phyloP scores from a whole-genome alignment of 2,113 vertebrate genomes.

The Cyanocitta stelleri region DNA sequence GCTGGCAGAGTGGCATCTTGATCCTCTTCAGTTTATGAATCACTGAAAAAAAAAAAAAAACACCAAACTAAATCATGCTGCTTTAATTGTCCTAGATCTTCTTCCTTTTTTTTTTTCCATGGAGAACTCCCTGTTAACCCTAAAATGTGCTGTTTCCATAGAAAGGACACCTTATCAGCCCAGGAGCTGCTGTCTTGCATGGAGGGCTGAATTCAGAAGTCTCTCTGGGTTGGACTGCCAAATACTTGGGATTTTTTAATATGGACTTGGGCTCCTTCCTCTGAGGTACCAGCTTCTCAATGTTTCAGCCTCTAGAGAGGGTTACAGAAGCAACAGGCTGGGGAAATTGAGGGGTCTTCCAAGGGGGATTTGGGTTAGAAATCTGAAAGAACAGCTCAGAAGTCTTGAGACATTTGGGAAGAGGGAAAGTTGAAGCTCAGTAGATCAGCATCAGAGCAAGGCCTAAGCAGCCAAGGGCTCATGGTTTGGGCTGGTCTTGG shows the following conservation, averaged over 20 bases:
- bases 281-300: not conserved
- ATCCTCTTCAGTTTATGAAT: not conserved
- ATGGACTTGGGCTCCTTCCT: not conserved
- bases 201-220: not conserved
- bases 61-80: not conserved
- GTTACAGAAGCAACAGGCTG: not conserved
- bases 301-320: not conserved
- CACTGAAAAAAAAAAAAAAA: not conserved
- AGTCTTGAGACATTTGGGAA: not conserved
- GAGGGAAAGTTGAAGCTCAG: not conserved
- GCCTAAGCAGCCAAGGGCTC: not conserved
- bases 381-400: not conserved
- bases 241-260: not conserved
- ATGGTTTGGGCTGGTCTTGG: not conserved
- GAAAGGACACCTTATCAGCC: not conserved
- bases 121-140: not conserved
- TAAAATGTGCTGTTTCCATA: not conserved
- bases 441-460: accelerated
- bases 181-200: not conserved
- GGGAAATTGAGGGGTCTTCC: not conserved
- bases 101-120: not conserved
- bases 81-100: not conserved
- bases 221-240: not conserved
- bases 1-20: not conserved
- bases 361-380: not conserved